Evolutionary conservation across 2,888 invertebrate genomes (phyloP).

Genomic region (Chrysodeixis includens): DNA sequence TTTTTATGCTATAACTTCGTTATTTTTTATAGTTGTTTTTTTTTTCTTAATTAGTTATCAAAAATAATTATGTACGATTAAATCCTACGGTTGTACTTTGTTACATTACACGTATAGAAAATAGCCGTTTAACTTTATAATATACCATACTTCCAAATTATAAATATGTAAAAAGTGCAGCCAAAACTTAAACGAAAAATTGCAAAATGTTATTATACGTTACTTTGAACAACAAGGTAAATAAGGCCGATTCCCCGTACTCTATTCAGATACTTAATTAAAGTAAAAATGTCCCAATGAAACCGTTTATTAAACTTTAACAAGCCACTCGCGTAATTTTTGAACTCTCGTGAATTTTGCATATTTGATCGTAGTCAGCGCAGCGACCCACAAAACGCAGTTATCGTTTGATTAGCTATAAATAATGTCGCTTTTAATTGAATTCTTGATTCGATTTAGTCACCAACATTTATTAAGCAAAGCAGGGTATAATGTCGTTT

Average conservation of each 20-base stretch:
- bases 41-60: too few species aligned
- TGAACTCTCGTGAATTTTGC: background rate
- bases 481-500: background rate
- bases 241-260: background rate
- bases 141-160: too few species aligned
- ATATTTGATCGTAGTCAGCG: background rate
- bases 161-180: too few species aligned
- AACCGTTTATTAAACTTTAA: slow-evolving; percentile 6
- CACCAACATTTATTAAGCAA: background rate
- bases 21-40: too few species aligned
- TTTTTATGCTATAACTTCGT: too few species aligned
- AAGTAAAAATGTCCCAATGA: slow-evolving; percentile 2
- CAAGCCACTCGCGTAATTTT: background rate
- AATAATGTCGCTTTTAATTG: background rate
- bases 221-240: background rate
- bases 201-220: too few species aligned
- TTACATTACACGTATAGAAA: too few species aligned
- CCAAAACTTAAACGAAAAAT: too few species aligned
- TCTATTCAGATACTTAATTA: background rate
- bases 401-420: background rate
- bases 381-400: background rate
- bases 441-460: background rate
- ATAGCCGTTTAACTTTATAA: too few species aligned
- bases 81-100: too few species aligned
- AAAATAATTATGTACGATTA: too few species aligned